Evolutionary conservation across 2,113 vertebrate species (phyloP), one percentile per base, ranked within the genome.

Genomic region (Oryzias celebensis): DNA sequence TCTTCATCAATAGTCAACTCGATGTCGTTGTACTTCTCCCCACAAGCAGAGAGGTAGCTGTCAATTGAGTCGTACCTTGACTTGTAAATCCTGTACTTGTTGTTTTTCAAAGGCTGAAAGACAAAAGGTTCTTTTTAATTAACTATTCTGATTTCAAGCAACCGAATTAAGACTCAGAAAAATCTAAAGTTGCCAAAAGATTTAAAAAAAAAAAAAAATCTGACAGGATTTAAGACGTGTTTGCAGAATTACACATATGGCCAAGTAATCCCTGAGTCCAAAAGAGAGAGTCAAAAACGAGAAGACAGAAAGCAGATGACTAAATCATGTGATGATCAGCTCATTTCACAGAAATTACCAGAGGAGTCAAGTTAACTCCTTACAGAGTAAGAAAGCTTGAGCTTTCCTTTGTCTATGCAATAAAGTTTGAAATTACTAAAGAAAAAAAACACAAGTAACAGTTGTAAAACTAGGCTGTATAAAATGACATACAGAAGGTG

Each of bases 1-100:
- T 94, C 93, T 79, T 94, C 95, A 73, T 99, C 96, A 83, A 94
- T 95, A 14, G 94, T 98, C 88, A 99, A 81, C 69, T 98, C 93
- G 48, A 99, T 95, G 90, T 99, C 97, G 65, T 99, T 99, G 89
- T 98, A 99, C 82, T 98, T 99, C 81, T 98, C 97, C 15, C 97
- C 94, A 59, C 95, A 99, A 79, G 90, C 89, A 42, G 97, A 99
- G 42, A 99, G 91, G 87, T 99, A 99, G 90, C 97, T 99, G 91
- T 99, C 96, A 80, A 99, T 99, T 14, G 97, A 99, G 82, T 99
- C 97, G 26, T 98, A 99, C 77, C 97, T 94, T 17, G 97, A 99
- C 88, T 99, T 99, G 92, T 93, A 93, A 85, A 99, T 99, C 87
- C 93, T 92, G 88, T 94, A 99, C 75, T 93, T 96, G 88, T 91